These are phyloP conservation scores for Leuctra nigra DNA, from an alignment of 2,888 invertebrate species.

Conservation along the genomic window DNA sequence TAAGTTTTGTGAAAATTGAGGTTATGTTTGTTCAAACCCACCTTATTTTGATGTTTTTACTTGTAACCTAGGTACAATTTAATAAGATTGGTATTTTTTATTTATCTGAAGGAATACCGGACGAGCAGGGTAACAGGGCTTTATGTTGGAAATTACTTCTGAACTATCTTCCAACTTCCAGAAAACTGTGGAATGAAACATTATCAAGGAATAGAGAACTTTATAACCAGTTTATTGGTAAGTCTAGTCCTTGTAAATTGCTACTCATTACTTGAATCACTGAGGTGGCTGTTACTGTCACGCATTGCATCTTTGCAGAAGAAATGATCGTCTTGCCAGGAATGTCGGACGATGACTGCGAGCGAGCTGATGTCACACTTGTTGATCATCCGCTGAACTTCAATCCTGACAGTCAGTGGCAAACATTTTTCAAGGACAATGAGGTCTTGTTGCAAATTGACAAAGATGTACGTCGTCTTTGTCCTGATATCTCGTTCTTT, in stretches of 20 bases:
- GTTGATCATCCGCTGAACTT: conserved; percentile 88
- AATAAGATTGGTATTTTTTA: too few relatives aligned
- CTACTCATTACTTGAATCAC: neutral
- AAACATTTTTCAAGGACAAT: conserved; percentile 93
- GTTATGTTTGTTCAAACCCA: conserved; percentile 19
- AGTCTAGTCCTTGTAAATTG: too few relatives aligned
- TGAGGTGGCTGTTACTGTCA: too few relatives aligned
- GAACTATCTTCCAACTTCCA: conserved; percentile 72
- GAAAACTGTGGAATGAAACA: conserved; percentile 58
- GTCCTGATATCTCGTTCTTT: conserved; percentile 97
- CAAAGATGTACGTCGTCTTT: conserved; percentile 87
- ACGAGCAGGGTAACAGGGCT: conserved; percentile 74
- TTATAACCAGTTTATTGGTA: conserved; percentile 76
- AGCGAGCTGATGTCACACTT: conserved; percentile 48
- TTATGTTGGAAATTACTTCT: conserved; percentile 84
- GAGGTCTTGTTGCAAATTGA: conserved; percentile 96
- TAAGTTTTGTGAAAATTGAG: conserved; percentile 40
- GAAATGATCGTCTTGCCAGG: conserved; percentile 86
- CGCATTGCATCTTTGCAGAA: conserved; percentile 46
- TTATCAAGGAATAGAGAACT: conserved; percentile 68
- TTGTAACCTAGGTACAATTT: too few relatives aligned
- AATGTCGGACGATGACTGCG: conserved; percentile 42
- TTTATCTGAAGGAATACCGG: conserved; percentile 82
- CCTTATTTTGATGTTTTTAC: too few relatives aligned
- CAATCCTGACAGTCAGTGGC: conserved; percentile 95